Conservation (phyloP, 1,140 invertebrate species). For the Chironomus tepperi region DNA sequence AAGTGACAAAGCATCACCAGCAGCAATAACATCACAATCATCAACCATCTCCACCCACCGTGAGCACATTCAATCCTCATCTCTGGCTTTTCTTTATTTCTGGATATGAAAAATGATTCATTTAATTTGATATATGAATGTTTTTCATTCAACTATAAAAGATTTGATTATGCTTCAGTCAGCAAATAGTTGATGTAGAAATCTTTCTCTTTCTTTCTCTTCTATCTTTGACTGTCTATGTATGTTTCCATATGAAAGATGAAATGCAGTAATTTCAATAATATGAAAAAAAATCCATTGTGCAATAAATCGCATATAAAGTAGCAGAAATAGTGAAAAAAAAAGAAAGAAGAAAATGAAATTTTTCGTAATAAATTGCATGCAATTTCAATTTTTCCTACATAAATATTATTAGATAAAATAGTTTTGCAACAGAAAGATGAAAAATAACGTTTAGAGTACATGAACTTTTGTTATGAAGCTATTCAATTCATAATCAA, state of each 20-base stretch:
- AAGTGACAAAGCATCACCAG: not conserved
- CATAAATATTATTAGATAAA: not conserved
- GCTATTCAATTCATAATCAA: not conserved
- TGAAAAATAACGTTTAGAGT: not conserved
- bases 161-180: conserved; percentile 20
- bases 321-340: no score
- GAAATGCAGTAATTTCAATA: conserved; percentile 2
- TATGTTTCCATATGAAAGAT: not conserved
- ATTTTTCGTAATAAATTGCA: not conserved
- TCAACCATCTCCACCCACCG: no score
- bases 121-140: conserved; percentile 23
- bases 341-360: no score
- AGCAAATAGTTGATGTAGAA: not conserved
- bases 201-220: no score
- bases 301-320: not conserved
- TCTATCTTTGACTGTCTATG: no score
- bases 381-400: not conserved
- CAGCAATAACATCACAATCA: not conserved
- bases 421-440: not conserved
- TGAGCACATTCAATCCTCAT: not conserved
- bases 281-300: not conserved
- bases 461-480: not conserved
- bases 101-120: not conserved
- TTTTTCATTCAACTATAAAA: conserved; percentile 20
- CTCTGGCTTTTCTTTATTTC: not conserved